Evolutionary conservation across 1,140 invertebrate species (phyloP).

Genomic region (Lepidurus apus): DNA sequence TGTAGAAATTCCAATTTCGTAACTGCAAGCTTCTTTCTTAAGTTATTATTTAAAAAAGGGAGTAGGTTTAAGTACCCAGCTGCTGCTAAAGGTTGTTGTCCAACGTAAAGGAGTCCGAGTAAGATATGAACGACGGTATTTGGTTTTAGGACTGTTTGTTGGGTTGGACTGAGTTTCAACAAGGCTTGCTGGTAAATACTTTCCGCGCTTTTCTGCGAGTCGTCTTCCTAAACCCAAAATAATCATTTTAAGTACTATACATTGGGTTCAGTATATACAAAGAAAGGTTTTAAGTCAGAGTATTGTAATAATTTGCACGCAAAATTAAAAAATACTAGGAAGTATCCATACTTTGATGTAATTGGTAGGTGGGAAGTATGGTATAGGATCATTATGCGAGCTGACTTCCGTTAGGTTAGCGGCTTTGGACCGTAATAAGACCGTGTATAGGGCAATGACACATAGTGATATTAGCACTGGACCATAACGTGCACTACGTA

Average conservation of each 20-base stretch:
- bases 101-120: constrained; percentile 31
- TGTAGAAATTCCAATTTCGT: not conserved
- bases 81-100: constrained; percentile 28
- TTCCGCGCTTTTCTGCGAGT: not conserved
- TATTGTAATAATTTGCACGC: no score
- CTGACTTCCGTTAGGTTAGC: not conserved
- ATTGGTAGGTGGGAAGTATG: not conserved
- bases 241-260: not conserved
- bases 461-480: not conserved
- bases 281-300: not conserved
- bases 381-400: not conserved
- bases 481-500: not conserved
- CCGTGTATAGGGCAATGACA: not conserved
- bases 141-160: not conserved
- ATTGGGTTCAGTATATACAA: not conserved
- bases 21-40: constrained; percentile 4
- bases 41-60: constrained; percentile 23
- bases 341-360: not conserved
- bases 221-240: not conserved
- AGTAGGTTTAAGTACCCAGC: constrained; percentile 28
- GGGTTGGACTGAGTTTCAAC: not conserved
- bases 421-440: not conserved
- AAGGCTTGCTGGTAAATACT: not conserved
- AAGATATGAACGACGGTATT: constrained; percentile 26
- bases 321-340: no score